Conservation (phyloP, 1,140 invertebrate genomes). For the Dreissena polymorpha region DNA sequence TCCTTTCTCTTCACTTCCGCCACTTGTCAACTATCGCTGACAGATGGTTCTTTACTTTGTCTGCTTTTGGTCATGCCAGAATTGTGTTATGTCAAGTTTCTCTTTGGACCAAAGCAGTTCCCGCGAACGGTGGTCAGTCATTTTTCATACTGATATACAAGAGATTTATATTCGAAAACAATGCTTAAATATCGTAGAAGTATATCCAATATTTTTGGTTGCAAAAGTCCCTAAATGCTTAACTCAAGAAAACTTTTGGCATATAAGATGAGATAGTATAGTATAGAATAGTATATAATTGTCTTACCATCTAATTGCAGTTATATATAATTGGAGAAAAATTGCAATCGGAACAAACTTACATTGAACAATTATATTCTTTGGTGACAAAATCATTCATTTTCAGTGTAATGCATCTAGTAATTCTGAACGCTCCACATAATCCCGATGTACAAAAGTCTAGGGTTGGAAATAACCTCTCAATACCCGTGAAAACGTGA, state of each 20-base stretch:
- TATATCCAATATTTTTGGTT: background rate
- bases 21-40: constrained; percentile 36
- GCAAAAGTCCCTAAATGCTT: background rate
- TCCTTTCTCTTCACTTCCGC: background rate
- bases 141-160: constrained; percentile 30
- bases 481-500: constrained; percentile 30
- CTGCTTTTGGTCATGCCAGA: constrained; percentile 56
- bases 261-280: no score
- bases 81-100: constrained; percentile 58
- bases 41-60: constrained; percentile 40
- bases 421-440: constrained; percentile 35
- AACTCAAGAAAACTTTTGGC: no score
- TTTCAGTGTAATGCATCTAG: constrained; percentile 35
- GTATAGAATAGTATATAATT: background rate
- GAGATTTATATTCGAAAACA: background rate
- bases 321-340: background rate
- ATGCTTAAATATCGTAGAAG: background rate
- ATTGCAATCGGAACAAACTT: background rate
- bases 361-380: background rate
- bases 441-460: constrained; percentile 1
- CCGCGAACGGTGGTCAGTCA: constrained; percentile 51
- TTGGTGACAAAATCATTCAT: background rate
- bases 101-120: constrained; percentile 49
- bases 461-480: background rate
- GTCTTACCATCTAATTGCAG: background rate